Evolutionary conservation across 2,113 vertebrate genomes (phyloP).

Genomic region (Rousettus leschenaultii): DNA sequence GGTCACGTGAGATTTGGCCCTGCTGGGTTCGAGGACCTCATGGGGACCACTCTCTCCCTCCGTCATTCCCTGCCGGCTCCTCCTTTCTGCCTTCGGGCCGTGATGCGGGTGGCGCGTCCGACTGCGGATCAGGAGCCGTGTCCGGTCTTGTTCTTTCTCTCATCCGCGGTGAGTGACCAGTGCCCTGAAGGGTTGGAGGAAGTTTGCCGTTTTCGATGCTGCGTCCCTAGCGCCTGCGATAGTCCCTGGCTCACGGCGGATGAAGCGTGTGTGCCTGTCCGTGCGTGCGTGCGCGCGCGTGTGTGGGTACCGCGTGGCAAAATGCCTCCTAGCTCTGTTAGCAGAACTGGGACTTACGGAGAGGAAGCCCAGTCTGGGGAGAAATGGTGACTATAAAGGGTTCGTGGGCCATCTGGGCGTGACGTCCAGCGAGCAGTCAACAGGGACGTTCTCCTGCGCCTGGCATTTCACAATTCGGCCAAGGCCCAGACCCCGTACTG

Average conservation of each 20-base stretch:
- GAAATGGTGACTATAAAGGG: too few species aligned
- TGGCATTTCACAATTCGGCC: background rate
- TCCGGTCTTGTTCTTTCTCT: background rate
- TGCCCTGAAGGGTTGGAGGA: background rate
- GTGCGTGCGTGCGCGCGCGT: background rate
- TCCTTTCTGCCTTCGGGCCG: background rate
- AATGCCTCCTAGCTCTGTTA: background rate
- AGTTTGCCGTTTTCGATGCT: background rate
- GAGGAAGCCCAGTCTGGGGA: background rate
- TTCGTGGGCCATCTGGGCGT: background rate
- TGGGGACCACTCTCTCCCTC: background rate
- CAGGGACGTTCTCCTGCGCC: background rate
- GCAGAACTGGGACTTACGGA: background rate
- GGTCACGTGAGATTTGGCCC: background rate
- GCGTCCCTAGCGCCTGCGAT: background rate
- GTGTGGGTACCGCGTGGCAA: background rate
- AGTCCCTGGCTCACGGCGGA: background rate
- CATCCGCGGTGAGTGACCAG: background rate
- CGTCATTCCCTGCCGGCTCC: background rate
- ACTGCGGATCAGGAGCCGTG: background rate
- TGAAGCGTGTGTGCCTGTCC: background rate
- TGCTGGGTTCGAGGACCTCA: background rate
- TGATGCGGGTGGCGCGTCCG: background rate
- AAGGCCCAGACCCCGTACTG: background rate
- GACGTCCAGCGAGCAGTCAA: background rate